A percentile compares a stretch with the other conserved stretches of the same genome.
Conservation (phyloP, 1,140 invertebrate genomes). For the Potamilus streckersoni region DNA sequence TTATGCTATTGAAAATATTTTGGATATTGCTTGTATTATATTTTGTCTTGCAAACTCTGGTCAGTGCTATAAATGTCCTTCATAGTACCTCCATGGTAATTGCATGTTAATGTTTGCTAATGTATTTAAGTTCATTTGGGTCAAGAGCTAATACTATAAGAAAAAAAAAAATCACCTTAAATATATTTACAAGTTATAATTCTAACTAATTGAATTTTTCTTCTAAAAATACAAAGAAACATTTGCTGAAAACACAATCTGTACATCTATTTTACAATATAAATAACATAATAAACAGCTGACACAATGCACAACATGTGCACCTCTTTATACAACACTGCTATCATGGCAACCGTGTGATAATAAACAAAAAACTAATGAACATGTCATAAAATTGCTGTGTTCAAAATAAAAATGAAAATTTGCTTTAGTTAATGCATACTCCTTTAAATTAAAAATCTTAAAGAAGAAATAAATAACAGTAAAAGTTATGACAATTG, state of each 20-base stretch:
- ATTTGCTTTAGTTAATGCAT: neutral
- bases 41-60: neutral
- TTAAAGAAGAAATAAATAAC: too few species aligned
- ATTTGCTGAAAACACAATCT: slow-evolving; percentile 6
- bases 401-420: neutral
- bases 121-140: slow-evolving; percentile 15
- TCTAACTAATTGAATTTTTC: slow-evolving; percentile 13
- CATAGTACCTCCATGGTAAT: slow-evolving; percentile 8
- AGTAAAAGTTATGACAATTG: too few species aligned
- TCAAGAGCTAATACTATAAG: neutral
- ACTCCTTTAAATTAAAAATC: neutral
- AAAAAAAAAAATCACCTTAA: slow-evolving; percentile 4
- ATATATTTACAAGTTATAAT: slow-evolving; percentile 8
- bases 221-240: slow-evolving; percentile 28
- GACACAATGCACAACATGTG: slow-evolving; percentile 20
- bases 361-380: neutral
- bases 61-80: slow-evolving; percentile 1
- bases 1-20: too few species aligned
- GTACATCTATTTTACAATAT: slow-evolving; percentile 31
- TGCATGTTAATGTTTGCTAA: slow-evolving; percentile 24
- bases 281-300: slow-evolving; percentile 31
- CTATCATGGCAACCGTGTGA: neutral
- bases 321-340: neutral
- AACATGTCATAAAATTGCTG: neutral
- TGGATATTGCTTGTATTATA: neutral